Base-by-base conservation (phyloP, 2,113 vertebrate species). In the Entelurus aequoreus region DNA sequence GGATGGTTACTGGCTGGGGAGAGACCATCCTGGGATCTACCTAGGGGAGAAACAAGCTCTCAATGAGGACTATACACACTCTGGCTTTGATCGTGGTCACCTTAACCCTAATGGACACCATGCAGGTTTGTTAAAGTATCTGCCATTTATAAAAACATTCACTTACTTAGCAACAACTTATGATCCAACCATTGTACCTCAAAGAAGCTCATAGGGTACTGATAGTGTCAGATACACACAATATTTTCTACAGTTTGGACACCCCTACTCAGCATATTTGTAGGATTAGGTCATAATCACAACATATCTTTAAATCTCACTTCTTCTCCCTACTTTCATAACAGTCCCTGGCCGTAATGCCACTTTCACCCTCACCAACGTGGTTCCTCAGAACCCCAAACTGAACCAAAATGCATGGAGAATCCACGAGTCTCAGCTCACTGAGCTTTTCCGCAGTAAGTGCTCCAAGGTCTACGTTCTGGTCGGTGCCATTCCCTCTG, bases 91-190 rank as follows among this genome's bases (percentile, higher is more conserved):
- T 72, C 87, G 88, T 4, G 89, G 89, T 48, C 90, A 91, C 71
- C 88, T 91, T 14, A 90, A 90, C 73, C 88, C 89, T 35, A 91
- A 88, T 0, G 87, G 88, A 58, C 87, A 90, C 77, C 90, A 91
- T 69, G 65, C 88, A 82, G 89, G 88, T 88, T 72, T 15, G 1
- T 6, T 7, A 38, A 16, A n/a, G 1, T 3, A n/a, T 8, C 8
- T 5, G 8, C 40, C 8, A 56, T 40, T 8, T 5, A 37, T 0
- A 35, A n/a, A 35, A 13, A 35, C 55, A 35, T 21, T 28, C 42
- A 19, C 12, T 59, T 44, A 8, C 40, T 9, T 42, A 42, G 8
- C 8, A 42, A 42, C 40, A 42, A 42, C 40, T 51, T 46, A 46
- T 46, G 42, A 46, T 46, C 42, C 10, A 12, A 12, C 10, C 42